Conservation (phyloP, 2,113 vertebrate species). For the Proteles cristata region DNA sequence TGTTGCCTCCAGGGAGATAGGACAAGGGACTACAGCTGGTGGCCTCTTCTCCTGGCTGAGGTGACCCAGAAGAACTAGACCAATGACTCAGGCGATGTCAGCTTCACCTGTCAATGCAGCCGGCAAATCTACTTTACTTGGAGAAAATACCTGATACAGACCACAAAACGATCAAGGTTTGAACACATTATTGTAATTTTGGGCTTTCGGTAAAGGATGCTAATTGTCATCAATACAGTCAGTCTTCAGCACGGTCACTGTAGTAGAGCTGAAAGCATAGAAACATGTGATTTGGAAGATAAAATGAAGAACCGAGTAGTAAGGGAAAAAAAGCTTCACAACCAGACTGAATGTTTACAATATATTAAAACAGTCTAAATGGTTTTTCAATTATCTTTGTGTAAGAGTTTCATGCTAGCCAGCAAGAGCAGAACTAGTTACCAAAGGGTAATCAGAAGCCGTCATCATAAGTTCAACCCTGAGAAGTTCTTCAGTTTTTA, state of each 20-base stretch:
- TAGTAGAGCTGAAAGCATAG: background rate
- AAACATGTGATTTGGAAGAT: background rate
- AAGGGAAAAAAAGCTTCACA: background rate
- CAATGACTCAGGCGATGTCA: background rate
- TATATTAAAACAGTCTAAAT: background rate
- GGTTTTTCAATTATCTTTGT: background rate
- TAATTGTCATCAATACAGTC: background rate
- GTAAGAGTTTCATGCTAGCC: background rate
- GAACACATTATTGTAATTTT: too few relatives aligned
- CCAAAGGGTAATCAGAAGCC: background rate
- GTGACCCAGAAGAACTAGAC: background rate
- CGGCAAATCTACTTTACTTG: background rate
- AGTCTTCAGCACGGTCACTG: background rate
- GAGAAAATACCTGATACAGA: background rate
- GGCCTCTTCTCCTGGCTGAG: background rate
- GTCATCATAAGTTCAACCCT: background rate
- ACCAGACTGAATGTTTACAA: background rate
- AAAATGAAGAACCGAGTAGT: background rate
- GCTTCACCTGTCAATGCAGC: background rate
- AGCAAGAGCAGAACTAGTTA: background rate
- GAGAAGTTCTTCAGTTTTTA: background rate
- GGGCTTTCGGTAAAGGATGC: background rate
- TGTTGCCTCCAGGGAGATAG: background rate
- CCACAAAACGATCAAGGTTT: background rate
- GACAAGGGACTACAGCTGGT: background rate